phyloP scores from a whole-genome alignment of 1,140 invertebrate species.

The Listronotus bonariensis region DNA sequence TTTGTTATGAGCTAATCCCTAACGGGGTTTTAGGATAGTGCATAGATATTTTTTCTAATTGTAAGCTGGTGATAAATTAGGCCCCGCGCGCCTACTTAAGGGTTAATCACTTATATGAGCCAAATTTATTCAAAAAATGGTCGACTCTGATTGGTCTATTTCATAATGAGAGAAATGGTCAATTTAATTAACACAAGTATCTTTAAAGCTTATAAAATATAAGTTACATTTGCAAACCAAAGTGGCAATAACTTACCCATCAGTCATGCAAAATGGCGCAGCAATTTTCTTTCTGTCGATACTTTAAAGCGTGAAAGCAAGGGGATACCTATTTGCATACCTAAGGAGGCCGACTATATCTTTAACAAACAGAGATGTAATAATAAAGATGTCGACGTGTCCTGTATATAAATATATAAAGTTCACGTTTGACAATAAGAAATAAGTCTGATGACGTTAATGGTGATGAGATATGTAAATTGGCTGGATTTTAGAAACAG shows the following conservation, averaged over 20 bases:
- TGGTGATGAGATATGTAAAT: constrained; percentile 44
- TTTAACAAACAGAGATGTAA: constrained; percentile 33
- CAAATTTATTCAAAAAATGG: no score
- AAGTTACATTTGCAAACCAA: no score
- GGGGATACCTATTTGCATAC: constrained; percentile 11
- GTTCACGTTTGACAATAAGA: constrained; percentile 32
- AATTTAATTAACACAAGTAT: no score
- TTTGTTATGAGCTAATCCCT: no score
- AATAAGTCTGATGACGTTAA: constrained; percentile 37
- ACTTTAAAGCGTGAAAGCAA: background rate
- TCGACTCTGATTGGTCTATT: no score
- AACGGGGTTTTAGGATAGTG: no score
- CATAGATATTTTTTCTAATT: no score
- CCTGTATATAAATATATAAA: constrained; percentile 23
- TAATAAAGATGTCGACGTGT: constrained; percentile 28
- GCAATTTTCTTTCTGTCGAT: background rate
- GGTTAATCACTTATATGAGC: no score
- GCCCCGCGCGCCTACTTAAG: no score
- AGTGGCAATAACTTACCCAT: background rate
- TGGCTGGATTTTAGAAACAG: constrained; percentile 32
- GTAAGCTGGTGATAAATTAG: no score
- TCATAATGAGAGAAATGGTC: no score
- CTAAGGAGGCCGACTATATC: constrained; percentile 19
- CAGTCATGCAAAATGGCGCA: background rate
- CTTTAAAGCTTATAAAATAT: no score